phyloP scores from a whole-genome alignment of 2,888 invertebrate genomes.

The Aspidiotus rigidus region DNA sequence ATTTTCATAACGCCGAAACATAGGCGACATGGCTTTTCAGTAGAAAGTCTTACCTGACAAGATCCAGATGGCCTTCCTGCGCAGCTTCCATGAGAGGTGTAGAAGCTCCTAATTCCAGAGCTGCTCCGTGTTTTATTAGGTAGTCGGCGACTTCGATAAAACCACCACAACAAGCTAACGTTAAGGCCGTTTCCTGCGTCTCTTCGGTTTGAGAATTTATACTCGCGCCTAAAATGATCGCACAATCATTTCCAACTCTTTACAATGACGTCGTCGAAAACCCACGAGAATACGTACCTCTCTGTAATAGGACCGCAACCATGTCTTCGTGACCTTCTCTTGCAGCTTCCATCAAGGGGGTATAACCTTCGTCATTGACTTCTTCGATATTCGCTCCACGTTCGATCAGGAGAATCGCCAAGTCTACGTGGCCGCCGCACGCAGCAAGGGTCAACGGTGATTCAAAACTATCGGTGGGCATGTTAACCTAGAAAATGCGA shows the following conservation, averaged over 20 bases:
- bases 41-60: conserved; percentile 61
- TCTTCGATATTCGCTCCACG: conserved; percentile 98
- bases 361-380: conserved; percentile 98
- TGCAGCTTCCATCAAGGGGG: conserved; percentile 98
- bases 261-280: background rate
- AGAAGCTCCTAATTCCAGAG: conserved; percentile 87
- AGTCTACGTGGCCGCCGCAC: conserved; percentile 95
- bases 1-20: too few species aligned
- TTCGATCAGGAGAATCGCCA: conserved; percentile 90
- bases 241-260: background rate
- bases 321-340: conserved; percentile 97
- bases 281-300: conserved; percentile 49
- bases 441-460: conserved; percentile 96
- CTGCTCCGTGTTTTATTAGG: conserved; percentile 88
- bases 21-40: too few species aligned
- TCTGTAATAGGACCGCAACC: conserved; percentile 84
- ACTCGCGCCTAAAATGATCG: conserved; percentile 53
- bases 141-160: conserved; percentile 93
- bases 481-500: conserved; percentile 59
- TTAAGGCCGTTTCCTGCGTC: conserved; percentile 92
- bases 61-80: conserved; percentile 92
- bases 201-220: conserved; percentile 99
- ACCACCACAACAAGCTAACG: conserved; percentile 88
- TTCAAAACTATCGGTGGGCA: conserved; percentile 99
- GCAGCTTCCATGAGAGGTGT: conserved; percentile 98